These are phyloP conservation scores for Stenodera caucasica DNA, from an alignment of 2,888 invertebrate genomes.

Conservation along the genomic window DNA sequence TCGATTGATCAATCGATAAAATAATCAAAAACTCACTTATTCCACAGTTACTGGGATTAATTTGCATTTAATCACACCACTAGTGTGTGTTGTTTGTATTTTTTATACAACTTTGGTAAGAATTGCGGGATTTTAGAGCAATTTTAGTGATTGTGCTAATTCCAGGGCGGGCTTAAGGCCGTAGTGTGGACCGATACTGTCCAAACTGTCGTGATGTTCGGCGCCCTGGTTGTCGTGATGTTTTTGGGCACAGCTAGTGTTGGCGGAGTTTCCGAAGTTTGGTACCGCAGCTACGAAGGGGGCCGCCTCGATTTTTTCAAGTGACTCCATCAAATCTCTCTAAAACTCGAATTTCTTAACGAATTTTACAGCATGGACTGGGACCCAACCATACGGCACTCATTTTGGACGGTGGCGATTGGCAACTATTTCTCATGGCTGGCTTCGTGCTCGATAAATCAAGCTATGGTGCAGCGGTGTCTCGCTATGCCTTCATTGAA, in stretches of 20 bases:
- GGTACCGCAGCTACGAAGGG: constrained; percentile 63
- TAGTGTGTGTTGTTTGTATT: constrained; percentile 85
- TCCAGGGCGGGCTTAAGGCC: constrained; percentile 75
- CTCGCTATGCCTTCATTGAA: constrained; percentile 73
- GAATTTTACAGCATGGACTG: constrained; percentile 66
- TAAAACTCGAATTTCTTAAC: not conserved
- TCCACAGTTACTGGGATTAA: constrained; percentile 79
- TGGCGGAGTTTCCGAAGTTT: constrained; percentile 66
- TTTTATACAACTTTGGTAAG: constrained; percentile 89
- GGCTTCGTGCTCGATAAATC: constrained; percentile 80
- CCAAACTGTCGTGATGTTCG: constrained; percentile 74
- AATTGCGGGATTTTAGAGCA: too few species aligned
- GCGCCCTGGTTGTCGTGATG: constrained; percentile 67
- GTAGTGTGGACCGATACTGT: constrained; percentile 82
- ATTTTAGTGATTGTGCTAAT: constrained; percentile 31
- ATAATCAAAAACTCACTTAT: too few species aligned
- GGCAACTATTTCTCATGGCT: constrained; percentile 82
- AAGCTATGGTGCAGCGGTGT: constrained; percentile 85
- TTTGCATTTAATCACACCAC: constrained; percentile 75
- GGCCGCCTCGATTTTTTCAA: constrained; percentile 73
- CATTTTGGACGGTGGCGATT: constrained; percentile 76
- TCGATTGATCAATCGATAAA: too few species aligned
- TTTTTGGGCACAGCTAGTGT: constrained; percentile 67
- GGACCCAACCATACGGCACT: constrained; percentile 76
- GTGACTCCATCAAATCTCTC: too few species aligned